Evolutionary conservation across 2,888 invertebrate genomes (phyloP), one percentile per base, ranked within the genome.

Genomic region (Chorisops tibialis): DNA sequence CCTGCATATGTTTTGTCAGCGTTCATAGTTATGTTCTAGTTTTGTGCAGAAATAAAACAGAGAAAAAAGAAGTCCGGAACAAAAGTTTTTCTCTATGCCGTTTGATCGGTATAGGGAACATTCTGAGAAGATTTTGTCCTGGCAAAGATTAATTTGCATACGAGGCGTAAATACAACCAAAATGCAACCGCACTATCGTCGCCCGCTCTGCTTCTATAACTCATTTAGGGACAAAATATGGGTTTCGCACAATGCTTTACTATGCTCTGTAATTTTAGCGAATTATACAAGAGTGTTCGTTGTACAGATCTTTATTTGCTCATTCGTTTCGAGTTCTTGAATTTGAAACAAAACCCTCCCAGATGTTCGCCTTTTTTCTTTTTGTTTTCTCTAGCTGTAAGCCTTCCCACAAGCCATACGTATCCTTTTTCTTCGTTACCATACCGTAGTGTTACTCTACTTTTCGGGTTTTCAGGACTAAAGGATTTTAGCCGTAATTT

Each of bases 141-240:
- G 37, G 21, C 38, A 19, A 9, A 60, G 24, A 60, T 60, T 60
- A 50, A 60, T 60, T 60, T 60, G 60, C 60, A 51, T 60, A 60
- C 41, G 50, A 60, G 50, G 19, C 60, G 24, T 60, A 60, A 50
- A 50, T 50, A 50, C 50, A 12, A 41, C 49, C 50, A 50, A 39
- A 24, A 59, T 38, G 47, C 38, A 60, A 39, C 45, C 19, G 39
- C 24, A 30, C 30, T 30, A 30, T 2, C 30, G 30, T 30, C 30
- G 30, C 5, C 30, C 30, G 30, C 30, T 30, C 30, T 7, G 30
- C 30, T 60, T 60, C 60, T 60, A 51, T 50, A 60, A 60, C 51
- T 60, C 43, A 60, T 50, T 60, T 60, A 60, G 41, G n/a, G 30
- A 41, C 49, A 49, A 60, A 60, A 35, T 50, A 60, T 51, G 39